Evolutionary conservation across 2,797 vertebrate species (phyloP).

Genomic region (Miichthys miiuy): DNA sequence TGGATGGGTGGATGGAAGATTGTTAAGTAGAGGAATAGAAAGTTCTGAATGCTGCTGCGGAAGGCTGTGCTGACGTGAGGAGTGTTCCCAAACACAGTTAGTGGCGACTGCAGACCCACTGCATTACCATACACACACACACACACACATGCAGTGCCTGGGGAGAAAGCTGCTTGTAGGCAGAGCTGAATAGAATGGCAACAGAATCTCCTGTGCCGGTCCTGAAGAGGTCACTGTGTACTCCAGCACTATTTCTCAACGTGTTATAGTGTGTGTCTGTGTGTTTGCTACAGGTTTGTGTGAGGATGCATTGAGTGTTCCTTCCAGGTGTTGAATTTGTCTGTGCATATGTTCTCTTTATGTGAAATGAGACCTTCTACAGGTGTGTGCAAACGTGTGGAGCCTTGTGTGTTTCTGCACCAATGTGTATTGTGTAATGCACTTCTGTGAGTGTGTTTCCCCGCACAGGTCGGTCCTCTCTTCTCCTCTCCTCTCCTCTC

Average conservation of each 20-base stretch:
- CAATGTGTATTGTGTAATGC: slow-evolving; percentile 15
- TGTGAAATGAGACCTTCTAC: slow-evolving; percentile 33
- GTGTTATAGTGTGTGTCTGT: slow-evolving; percentile 5
- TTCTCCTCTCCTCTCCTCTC: slow-evolving; percentile 13
- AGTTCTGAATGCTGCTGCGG: slow-evolving; percentile 78
- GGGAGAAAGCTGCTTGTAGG: slow-evolving; percentile 64
- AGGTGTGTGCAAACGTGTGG: slow-evolving; percentile 50
- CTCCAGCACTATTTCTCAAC: slow-evolving; percentile 45
- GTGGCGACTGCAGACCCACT: slow-evolving; percentile 77
- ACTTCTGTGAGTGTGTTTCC: slow-evolving; percentile 22
- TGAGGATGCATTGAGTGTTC: slow-evolving; percentile 5
- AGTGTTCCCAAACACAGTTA: slow-evolving; percentile 82
- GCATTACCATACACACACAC: slow-evolving; percentile 71
- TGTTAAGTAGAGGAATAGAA: slow-evolving; percentile 74
- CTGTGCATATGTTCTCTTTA: background rate
- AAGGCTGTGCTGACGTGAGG: slow-evolving; percentile 82
- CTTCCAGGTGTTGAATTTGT: background rate
- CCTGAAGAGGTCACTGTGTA: slow-evolving; percentile 78
- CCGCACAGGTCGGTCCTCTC: slow-evolving; percentile 48
- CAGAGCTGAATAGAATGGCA: slow-evolving; percentile 69
- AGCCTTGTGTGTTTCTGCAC: slow-evolving; percentile 17
- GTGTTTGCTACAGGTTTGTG: slow-evolving; percentile 22
- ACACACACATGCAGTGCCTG: slow-evolving; percentile 40
- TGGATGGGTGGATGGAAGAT: slow-evolving; percentile 66
- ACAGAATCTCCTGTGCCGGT: slow-evolving; percentile 71